Conservation (phyloP, 2,797 vertebrate species). For the Paratrypauchen microcephalus region DNA sequence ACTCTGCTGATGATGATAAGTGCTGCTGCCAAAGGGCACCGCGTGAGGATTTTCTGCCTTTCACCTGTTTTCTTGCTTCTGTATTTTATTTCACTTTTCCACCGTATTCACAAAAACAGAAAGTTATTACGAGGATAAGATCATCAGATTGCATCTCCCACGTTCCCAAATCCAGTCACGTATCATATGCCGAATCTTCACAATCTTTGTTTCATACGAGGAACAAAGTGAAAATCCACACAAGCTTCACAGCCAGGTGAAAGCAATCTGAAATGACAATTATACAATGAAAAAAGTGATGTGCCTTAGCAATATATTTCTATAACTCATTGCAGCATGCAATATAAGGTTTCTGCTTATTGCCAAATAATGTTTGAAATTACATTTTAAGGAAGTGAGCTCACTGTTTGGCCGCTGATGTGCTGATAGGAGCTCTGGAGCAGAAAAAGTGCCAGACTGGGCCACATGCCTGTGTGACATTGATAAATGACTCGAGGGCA, state of each 20-base stretch:
- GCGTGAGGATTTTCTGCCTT: conserved; percentile 25
- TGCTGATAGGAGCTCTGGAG: conserved; percentile 44
- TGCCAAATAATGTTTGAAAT: conserved; percentile 27
- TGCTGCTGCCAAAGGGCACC: conserved; percentile 32
- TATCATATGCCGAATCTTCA: conserved; percentile 1
- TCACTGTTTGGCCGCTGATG: conserved; percentile 29
- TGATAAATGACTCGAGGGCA: conserved; percentile 62
- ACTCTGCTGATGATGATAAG: conserved; percentile 45
- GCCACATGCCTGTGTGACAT: conserved; percentile 51
- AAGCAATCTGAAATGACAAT: not conserved
- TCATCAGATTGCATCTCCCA: conserved; percentile 8
- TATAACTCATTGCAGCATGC: not conserved
- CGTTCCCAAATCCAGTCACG: conserved; percentile 14
- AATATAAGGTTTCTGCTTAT: conserved; percentile 37
- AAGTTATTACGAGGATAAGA: conserved; percentile 16
- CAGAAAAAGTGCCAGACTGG: conserved; percentile 24
- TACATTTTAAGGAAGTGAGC: conserved; percentile 32
- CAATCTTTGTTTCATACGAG: not conserved
- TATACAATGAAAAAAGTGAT: not conserved
- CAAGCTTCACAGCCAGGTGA: not conserved
- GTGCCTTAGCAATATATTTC: not conserved
- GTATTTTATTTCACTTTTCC: conserved; percentile 7
- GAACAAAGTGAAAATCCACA: conserved; percentile 4
- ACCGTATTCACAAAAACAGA: conserved; percentile 16
- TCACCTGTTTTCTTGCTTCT: conserved; percentile 31